A percentile compares a stretch with the other conserved stretches of the same genome.
phyloP scores from a whole-genome alignment of 2,888 invertebrate species.

The Callyntrura sp. region DNA sequence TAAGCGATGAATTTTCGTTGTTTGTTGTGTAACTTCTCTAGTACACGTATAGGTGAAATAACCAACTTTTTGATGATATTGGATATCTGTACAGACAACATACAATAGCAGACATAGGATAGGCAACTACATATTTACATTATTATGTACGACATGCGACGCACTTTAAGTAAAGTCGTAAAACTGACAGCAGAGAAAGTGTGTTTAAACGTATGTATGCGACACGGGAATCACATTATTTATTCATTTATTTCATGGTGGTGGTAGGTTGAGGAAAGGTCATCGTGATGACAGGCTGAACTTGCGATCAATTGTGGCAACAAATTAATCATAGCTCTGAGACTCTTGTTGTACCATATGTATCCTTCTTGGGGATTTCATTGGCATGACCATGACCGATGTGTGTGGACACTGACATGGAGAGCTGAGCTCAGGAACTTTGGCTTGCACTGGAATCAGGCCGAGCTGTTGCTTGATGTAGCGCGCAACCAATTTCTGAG shows the following conservation, averaged over 20 bases:
- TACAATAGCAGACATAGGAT: too few species aligned
- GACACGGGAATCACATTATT: constrained; percentile 24
- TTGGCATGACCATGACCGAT: constrained; percentile 92
- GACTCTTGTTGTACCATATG: constrained; percentile 94
- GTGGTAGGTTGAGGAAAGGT: too few species aligned
- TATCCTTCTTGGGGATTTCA: constrained; percentile 94
- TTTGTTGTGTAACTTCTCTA: too few species aligned
- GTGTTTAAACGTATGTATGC: not conserved
- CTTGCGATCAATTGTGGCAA: not conserved
- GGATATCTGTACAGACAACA: too few species aligned
- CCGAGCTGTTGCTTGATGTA: constrained; percentile 94
- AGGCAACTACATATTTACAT: not conserved
- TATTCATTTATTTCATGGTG: not conserved
- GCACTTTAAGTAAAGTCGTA: not conserved
- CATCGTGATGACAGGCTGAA: constrained; percentile 6
- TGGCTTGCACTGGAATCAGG: constrained; percentile 87
- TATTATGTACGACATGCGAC: not conserved
- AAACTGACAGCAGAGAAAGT: constrained; percentile 13
- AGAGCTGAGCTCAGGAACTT: constrained; percentile 54
- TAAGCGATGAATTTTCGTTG: too few species aligned
- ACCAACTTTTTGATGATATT: too few species aligned
- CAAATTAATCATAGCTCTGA: constrained; percentile 60
- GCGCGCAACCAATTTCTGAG: constrained; percentile 93
- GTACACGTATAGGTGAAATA: too few species aligned
- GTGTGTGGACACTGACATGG: constrained; percentile 85